Evolutionary conservation across 1,140 invertebrate genomes (phyloP).

Genomic region (Trialeurodes vaporariorum): DNA sequence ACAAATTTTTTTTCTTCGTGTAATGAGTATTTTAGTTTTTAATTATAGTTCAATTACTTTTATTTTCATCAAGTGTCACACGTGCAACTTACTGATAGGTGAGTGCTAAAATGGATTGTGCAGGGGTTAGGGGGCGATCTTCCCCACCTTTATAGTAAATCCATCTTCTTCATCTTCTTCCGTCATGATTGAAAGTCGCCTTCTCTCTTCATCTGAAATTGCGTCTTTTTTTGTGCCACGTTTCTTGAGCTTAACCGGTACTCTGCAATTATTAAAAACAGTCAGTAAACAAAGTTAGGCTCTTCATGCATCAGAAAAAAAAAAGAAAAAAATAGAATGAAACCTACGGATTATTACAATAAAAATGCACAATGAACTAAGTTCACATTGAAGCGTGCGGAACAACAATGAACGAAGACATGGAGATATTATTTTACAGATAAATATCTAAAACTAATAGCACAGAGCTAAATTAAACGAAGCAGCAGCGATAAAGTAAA

Average conservation of each 20-base stretch:
- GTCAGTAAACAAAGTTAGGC: not conserved
- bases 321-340: constrained; percentile 1
- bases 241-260: constrained; percentile 33
- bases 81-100: too few relatives aligned
- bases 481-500: not conserved
- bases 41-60: too few relatives aligned
- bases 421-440: not conserved
- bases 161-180: constrained; percentile 45
- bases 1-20: too few relatives aligned
- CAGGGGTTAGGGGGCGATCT: constrained; percentile 9
- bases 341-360: constrained; percentile 2
- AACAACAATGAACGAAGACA: too few relatives aligned
- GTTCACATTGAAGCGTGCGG: too few relatives aligned
- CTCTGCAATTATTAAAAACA: constrained; percentile 7
- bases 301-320: not conserved
- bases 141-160: constrained; percentile 46
- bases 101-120: not conserved
- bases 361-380: too few relatives aligned
- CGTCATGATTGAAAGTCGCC: constrained; percentile 43
- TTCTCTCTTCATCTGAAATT: constrained; percentile 40
- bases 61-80: too few relatives aligned
- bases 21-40: too few relatives aligned
- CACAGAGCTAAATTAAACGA: not conserved
- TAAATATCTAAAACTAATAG: not conserved
- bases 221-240: constrained; percentile 43